Conservation (phyloP, 2,888 invertebrate species). For the Megamerina dolium region DNA sequence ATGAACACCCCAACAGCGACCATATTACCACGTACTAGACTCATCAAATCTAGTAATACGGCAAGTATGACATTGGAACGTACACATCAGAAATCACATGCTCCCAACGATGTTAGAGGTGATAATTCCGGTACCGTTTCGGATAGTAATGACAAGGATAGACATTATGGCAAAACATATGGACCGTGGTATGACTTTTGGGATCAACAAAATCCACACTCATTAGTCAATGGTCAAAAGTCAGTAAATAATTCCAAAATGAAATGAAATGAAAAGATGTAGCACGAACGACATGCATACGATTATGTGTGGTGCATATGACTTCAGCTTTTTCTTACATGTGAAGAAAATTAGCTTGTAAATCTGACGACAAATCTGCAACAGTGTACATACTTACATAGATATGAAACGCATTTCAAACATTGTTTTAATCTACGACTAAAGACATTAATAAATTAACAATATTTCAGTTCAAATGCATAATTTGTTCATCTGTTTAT, state of each 20-base stretch:
- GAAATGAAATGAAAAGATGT: neutral
- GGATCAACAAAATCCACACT: conserved; percentile 51
- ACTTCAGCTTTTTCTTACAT: conserved; percentile 40
- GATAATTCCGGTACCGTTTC: conserved; percentile 10
- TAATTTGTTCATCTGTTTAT: too few species aligned
- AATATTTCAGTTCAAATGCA: too few species aligned
- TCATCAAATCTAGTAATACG: conserved; percentile 38
- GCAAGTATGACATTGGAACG: conserved; percentile 27
- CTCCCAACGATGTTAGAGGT: neutral
- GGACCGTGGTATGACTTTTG: conserved; percentile 87
- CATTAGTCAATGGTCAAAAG: conserved; percentile 20
- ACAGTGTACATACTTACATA: too few species aligned
- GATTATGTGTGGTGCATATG: too few species aligned
- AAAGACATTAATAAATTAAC: too few species aligned
- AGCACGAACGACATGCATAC: too few species aligned
- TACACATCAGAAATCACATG: conserved; percentile 25
- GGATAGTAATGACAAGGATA: conserved; percentile 22
- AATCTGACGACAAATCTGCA: neutral
- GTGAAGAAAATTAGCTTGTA: conserved; percentile 33
- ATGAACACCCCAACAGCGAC: conserved; percentile 39
- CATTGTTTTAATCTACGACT: too few species aligned
- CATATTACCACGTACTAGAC: conserved; percentile 42
- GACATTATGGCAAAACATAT: conserved; percentile 58
- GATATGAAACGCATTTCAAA: too few species aligned
- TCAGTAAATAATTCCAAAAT: conserved; percentile 9